These are phyloP conservation scores for Corydoras maculifer DNA, from an alignment of 2,113 vertebrate genomes.

Conservation along the genomic window DNA sequence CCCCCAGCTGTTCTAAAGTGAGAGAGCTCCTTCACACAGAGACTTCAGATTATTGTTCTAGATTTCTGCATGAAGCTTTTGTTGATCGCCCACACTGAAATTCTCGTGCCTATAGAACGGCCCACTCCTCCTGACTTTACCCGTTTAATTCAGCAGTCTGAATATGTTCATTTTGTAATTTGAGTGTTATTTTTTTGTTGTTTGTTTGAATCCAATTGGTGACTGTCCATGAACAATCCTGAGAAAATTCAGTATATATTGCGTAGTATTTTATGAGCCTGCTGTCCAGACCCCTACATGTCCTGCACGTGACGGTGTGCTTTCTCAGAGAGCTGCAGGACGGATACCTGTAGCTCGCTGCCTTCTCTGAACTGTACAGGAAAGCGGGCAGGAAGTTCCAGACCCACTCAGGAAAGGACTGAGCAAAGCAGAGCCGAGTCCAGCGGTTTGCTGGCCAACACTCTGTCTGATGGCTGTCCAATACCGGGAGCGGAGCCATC, in stretches of 20 bases:
- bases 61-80: constrained; percentile 23
- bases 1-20: too few relatives aligned
- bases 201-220: too few relatives aligned
- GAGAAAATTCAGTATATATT: not conserved
- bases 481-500: constrained; percentile 54
- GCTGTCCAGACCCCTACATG: not conserved
- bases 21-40: constrained; percentile 1
- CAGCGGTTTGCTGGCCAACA: constrained; percentile 32
- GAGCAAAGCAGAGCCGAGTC: not conserved
- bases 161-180: too few relatives aligned
- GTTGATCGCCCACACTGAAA: constrained; percentile 28
- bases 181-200: too few relatives aligned
- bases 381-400: constrained; percentile 51
- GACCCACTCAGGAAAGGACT: constrained; percentile 23
- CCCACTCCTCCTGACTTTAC: constrained; percentile 1
- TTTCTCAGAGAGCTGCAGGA: constrained; percentile 30
- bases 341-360: constrained; percentile 38
- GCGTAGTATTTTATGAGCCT: too few relatives aligned
- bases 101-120: constrained; percentile 22
- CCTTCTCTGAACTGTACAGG: constrained; percentile 51
- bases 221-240: not conserved
- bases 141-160: not conserved
- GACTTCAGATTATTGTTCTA: constrained; percentile 1
- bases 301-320: constrained; percentile 3
- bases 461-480: constrained; percentile 51